These are phyloP conservation scores for Sisor rabdophorus DNA, from an alignment of 2,113 vertebrate genomes.

Conservation along the genomic window DNA sequence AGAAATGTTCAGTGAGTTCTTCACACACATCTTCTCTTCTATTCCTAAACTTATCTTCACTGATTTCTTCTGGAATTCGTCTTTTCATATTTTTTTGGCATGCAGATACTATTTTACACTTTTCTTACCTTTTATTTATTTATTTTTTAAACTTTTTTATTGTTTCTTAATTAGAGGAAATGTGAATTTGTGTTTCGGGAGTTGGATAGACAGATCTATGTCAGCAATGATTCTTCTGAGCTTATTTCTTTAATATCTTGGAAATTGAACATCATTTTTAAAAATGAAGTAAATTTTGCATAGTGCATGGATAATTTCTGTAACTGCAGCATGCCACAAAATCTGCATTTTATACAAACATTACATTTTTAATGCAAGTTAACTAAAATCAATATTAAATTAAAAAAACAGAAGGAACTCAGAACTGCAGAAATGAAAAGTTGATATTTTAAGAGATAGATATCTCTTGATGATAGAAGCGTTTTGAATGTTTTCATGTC, in stretches of 20 bases:
- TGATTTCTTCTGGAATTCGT: not conserved
- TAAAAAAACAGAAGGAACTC: not conserved
- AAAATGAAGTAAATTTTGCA: not conserved
- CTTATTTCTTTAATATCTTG: not conserved
- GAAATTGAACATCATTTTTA: not conserved
- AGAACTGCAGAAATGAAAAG: not conserved
- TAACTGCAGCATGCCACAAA: not conserved
- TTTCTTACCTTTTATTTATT: too few species aligned
- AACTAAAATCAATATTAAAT: not conserved
- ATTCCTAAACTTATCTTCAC: conserved; percentile 4
- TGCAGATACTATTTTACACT: not conserved
- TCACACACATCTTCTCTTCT: conserved; percentile 1
- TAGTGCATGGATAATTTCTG: not conserved
- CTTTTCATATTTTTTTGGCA: conserved; percentile 9
- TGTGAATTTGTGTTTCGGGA: conserved; percentile 11
- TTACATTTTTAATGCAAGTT: not conserved
- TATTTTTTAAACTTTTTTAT: too few species aligned
- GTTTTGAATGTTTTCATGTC: not conserved
- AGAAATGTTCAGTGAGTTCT: conserved; percentile 21
- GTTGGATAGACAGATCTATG: conserved; percentile 14
- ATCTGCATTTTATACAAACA: not conserved
- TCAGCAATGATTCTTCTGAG: conserved; percentile 39
- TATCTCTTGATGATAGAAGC: not conserved
- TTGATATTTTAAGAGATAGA: not conserved
- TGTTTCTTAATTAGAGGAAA: not conserved